Percentiles rank a stretch among this genome's conserved stretches.
phyloP scores from a whole-genome alignment of 2,797 vertebrate genomes.

The Glossophaga mutica region DNA sequence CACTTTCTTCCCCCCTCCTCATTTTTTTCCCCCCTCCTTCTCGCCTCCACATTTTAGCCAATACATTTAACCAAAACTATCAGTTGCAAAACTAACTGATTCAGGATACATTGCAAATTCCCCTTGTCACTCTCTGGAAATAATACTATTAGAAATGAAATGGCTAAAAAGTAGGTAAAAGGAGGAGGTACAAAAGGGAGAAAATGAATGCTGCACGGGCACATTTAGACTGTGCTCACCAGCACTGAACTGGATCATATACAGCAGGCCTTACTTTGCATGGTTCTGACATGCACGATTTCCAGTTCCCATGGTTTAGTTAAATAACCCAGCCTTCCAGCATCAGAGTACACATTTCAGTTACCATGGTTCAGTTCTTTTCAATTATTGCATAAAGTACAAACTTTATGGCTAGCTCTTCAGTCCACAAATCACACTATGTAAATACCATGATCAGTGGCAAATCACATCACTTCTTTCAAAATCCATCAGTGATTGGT shows the following conservation, averaged over 20 bases:
- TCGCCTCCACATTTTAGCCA: not conserved
- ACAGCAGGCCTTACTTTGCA: not conserved
- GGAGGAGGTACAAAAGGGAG: not conserved
- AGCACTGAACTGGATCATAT: not conserved
- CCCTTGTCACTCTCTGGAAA: not conserved
- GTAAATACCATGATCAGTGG: not conserved
- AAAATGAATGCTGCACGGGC: not conserved
- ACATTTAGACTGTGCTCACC: not conserved
- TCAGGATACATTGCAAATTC: not conserved
- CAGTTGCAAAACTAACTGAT: not conserved
- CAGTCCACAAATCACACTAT: not conserved
- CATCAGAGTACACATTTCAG: not conserved
- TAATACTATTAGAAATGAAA: not conserved
- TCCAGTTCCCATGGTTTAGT: constrained; percentile 30
- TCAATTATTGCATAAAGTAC: not conserved
- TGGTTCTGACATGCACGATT: not conserved
- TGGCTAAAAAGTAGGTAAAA: not conserved
- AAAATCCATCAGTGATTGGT: not conserved
- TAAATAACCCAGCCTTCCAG: not conserved
- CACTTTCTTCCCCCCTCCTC: not conserved
- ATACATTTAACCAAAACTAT: constrained; percentile 1
- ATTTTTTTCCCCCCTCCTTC: too few species aligned
- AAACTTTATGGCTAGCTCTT: constrained; percentile 21
- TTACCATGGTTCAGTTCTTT: constrained; percentile 7
- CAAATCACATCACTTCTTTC: not conserved